Percentiles rank a stretch among this genome's conserved stretches.
Evolutionary conservation across 2,113 vertebrate genomes (phyloP).

Genomic region (Paratilapia polleni): DNA sequence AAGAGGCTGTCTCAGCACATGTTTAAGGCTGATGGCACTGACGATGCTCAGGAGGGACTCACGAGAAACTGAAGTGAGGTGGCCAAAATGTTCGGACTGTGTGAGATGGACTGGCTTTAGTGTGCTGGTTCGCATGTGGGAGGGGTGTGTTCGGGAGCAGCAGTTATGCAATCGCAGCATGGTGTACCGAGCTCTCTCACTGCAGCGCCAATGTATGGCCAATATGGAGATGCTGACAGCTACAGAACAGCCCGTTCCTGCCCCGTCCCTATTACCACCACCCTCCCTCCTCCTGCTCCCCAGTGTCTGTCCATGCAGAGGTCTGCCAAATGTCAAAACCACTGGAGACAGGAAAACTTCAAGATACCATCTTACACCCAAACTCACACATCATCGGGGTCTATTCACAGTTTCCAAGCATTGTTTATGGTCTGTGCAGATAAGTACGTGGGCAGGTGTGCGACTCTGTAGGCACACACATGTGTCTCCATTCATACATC

Average conservation of each 20-base stretch:
- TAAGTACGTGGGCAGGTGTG: background rate
- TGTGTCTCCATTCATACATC: slow-evolving; percentile 48
- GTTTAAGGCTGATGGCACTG: background rate
- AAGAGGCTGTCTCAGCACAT: slow-evolving; percentile 9
- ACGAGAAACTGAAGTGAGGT: slow-evolving; percentile 8
- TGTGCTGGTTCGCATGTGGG: slow-evolving; percentile 54
- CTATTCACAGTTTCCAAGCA: background rate
- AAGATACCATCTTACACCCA: slow-evolving; percentile 19
- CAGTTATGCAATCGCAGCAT: slow-evolving; percentile 81
- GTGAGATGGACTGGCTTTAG: slow-evolving; percentile 45
- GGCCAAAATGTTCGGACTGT: slow-evolving; percentile 35
- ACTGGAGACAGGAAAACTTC: slow-evolving; percentile 28
- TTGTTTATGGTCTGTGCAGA: background rate
- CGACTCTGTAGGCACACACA: background rate
- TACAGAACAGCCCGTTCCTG: slow-evolving; percentile 67
- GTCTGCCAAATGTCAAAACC: slow-evolving; percentile 63
- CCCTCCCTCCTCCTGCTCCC: slow-evolving; percentile 1
- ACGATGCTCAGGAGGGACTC: background rate
- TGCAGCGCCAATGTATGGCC: slow-evolving; percentile 70
- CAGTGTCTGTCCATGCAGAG: slow-evolving; percentile 20
- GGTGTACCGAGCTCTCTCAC: slow-evolving; percentile 60
- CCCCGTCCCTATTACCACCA: slow-evolving; percentile 12
- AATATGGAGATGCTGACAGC: slow-evolving; percentile 70
- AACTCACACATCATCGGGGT: slow-evolving; percentile 1
- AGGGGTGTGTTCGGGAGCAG: slow-evolving; percentile 66